These are phyloP conservation scores for Microtus ochrogaster DNA, from an alignment of 2,113 vertebrate species.

Conservation along the genomic window DNA sequence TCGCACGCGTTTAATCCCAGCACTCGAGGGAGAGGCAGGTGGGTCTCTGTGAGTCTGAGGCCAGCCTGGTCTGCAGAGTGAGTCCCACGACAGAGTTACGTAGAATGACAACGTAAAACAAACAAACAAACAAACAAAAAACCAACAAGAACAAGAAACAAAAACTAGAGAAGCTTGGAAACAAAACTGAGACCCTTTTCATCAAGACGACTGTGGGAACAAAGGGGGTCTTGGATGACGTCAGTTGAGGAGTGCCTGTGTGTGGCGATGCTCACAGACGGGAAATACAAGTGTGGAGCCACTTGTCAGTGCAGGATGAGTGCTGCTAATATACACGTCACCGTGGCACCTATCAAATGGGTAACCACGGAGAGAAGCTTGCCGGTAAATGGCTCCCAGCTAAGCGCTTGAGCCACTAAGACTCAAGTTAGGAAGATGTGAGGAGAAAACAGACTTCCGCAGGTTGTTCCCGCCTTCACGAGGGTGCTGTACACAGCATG, in stretches of 20 bases:
- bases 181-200: not conserved
- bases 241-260: not conserved
- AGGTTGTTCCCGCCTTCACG: not conserved
- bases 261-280: not conserved
- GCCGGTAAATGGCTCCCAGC: not conserved
- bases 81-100: not conserved
- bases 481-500: not conserved
- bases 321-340: not conserved
- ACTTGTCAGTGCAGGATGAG: not conserved
- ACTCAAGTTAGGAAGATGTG: not conserved
- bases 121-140: not conserved
- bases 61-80: not conserved
- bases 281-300: not conserved
- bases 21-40: not conserved
- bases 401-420: not conserved
- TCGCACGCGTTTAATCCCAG: not conserved
- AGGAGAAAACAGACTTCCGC: not conserved
- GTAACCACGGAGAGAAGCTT: not conserved
- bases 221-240: not conserved
- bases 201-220: not conserved
- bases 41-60: not conserved
- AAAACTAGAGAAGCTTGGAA: not conserved
- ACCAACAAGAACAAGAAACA: not conserved
- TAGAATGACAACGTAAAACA: not conserved
- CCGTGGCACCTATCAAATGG: not conserved